Base-by-base conservation (phyloP, 2,888 invertebrate genomes). In the Smittia sp. region DNA sequence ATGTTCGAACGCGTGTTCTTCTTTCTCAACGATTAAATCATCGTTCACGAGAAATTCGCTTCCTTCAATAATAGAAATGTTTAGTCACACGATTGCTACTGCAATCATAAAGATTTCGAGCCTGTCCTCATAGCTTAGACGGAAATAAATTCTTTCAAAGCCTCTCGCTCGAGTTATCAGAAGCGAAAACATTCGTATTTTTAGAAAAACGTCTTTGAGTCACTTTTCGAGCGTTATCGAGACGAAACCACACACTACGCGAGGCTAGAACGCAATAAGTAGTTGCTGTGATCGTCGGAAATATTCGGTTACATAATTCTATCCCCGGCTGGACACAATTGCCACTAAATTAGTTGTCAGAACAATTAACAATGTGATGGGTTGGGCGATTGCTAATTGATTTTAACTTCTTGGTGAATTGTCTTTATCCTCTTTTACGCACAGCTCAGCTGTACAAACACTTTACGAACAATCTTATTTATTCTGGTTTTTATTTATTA, bases 361-460 rank as follows among this genome's bases (percentile, higher is more conserved):
- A 32, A 32, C 32, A 32, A 32, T 32, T 32, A 32, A 32, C 32
- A 32, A 32, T 32, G n/a, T n/a, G 3, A 32, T 32, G 32, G 32
- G 32, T 32, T 32, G 32, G 32, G 32, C 32, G 32, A 32, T 32
- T 9, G 32, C 32, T 32, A 32, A 32, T 32, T 32, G 32, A 6
- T n/a, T n/a, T n/a, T n/a, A n/a, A 32, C 32, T 32, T 32, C 32
- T 32, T 77, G 77, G 77, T 77, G 75, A 77, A 77, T 78, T 76
- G 79, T 79, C 80, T 79, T 80, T 32, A 9, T 32, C 3, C n/a
- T n/a, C n/a, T n/a, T n/a, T n/a, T 75, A 76, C 79, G 80, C 24
- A 20, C 20, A 58, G 24, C 20, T 46, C 20, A 58, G 11, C 20
- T 58, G 24, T 58, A 58, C 3, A 58, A 20, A 22, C 24, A 15